Base-by-base conservation (phyloP, 2,888 invertebrate species). In the Coelopa pilipes region DNA sequence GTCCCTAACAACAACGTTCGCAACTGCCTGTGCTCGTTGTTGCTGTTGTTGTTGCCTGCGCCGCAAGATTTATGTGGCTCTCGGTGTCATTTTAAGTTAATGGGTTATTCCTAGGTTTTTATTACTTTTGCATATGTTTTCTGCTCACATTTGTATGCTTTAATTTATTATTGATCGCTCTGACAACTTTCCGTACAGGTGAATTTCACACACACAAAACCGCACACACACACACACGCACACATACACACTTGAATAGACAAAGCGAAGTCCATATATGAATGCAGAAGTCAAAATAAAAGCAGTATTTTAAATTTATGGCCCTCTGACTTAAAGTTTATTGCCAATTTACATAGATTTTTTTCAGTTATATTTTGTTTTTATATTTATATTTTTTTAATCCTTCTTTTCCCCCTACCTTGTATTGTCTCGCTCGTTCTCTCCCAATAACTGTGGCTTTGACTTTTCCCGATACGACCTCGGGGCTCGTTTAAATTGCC, bases 1-100 rank as follows among this genome's bases (percentile, higher is more conserved):
- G 17, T 55, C 10, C 19, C 9, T 15, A 11, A 11, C 21, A 10
- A 19, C 11, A 11, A 1, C 34, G 4, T 45, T 62, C n/a, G n/a
- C n/a, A n/a, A n/a, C n/a, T n/a, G n/a, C n/a, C n/a, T n/a, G n/a
- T n/a, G n/a, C n/a, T n/a, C 34, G 10, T 62, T 62, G 15, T 66
- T 19, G 46, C 19, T 1, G 47, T 47, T 49, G 9, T 60, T 34
- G 47, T 49, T 60, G 49, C 66, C 66, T 72, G 65, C 76, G 73
- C 67, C 72, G 62, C 60, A 79, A 82, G 84, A 84, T 84, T 84
- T 84, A 84, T 84, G 84, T 79, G 78, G 78, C 78, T 76, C 76
- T 78, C 34, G 80, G 82, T 84, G 84, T 84, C 84, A 84, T 82
- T 84, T 84, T 80, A 79, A 82, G 81, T 84, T 84, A 84, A 84